Evolutionary conservation across 2,113 vertebrate species (phyloP), one percentile per base, ranked within the genome.

Genomic region (Nesogale talazaci): DNA sequence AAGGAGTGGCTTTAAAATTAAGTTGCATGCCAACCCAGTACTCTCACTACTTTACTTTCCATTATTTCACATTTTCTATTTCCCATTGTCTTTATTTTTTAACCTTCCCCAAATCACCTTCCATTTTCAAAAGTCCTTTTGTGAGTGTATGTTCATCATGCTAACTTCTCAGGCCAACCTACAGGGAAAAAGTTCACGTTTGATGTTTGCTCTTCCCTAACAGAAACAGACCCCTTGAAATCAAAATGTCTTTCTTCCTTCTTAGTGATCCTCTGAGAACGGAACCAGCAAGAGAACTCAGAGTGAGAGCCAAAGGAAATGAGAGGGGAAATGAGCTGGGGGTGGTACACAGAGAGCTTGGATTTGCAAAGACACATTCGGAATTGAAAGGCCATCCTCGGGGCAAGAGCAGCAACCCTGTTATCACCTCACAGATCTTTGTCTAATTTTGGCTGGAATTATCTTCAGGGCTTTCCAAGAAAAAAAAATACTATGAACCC

Each of bases 151-250:
- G 46, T 81, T 89, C 23, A 89, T 59, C 36, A 17, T 38, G 42
- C 81, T 89, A 67, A 74, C 61, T 84, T 92, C 94, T 84, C 23
- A 92, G 74, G 16, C 10, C 81, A 83, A 72, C 80, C 14, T 70
- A 89, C 88, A 80, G 31, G 7, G 93, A 59, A 91, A 82, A 88
- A 85, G 4, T 77, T 92, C 56, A 92, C 90, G 86, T 3, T 34
- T 46, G 19, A 79, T 80, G 1, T 91, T 72, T 70, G 59, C 65
- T 65, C 59, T 93, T 12, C 38, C 88, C 70, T 88, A 90, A 83
- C 9, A 86, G 70, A 96, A 95, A 87, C 42, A 17, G 6, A 82
- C 6, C 22, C 46, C 65, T 23, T 92, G 36, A 65, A 87, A 38
- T 88, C 83, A 63, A 69, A 77, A 77, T n/a, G 52, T 1, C 34